phyloP scores from a whole-genome alignment of 1,140 invertebrate genomes.

The Temnothorax nylanderi region DNA sequence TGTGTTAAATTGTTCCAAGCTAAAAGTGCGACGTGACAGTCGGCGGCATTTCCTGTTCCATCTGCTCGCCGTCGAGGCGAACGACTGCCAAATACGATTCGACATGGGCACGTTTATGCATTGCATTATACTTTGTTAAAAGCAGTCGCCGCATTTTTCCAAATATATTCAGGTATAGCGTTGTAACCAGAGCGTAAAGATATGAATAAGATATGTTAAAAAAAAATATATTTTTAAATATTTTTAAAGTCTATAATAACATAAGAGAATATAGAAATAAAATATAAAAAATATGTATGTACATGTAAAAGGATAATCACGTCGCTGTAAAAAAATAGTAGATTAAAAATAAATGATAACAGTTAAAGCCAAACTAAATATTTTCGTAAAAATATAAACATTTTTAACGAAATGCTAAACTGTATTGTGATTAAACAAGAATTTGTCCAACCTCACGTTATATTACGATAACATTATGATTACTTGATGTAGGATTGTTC shows the following conservation, averaged over 20 bases:
- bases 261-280: not conserved
- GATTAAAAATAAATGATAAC: not conserved
- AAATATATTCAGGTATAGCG: not conserved
- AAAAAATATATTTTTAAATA: not conserved
- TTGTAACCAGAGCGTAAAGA: not conserved
- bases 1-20: constrained; percentile 73
- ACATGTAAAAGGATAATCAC: not conserved
- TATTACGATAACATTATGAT: too few species aligned
- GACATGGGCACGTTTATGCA: not conserved
- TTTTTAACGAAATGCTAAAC: not conserved
- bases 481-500: too few species aligned
- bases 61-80: constrained; percentile 29
- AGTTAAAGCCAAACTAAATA: not conserved
- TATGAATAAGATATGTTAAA: not conserved
- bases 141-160: not conserved
- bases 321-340: not conserved
- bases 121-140: not conserved
- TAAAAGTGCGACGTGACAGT: constrained; percentile 64
- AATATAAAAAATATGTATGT: not conserved
- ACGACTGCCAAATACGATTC: constrained; percentile 24
- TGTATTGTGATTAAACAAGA: too few species aligned
- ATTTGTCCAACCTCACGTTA: too few species aligned
- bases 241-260: not conserved
- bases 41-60: constrained; percentile 67
- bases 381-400: not conserved